Percentiles rank a stretch among this genome's conserved stretches.
Evolutionary conservation across 53 echinoderm and acorn worm genomes (phyloP).

Genomic region (Paelopatides confundens): DNA sequence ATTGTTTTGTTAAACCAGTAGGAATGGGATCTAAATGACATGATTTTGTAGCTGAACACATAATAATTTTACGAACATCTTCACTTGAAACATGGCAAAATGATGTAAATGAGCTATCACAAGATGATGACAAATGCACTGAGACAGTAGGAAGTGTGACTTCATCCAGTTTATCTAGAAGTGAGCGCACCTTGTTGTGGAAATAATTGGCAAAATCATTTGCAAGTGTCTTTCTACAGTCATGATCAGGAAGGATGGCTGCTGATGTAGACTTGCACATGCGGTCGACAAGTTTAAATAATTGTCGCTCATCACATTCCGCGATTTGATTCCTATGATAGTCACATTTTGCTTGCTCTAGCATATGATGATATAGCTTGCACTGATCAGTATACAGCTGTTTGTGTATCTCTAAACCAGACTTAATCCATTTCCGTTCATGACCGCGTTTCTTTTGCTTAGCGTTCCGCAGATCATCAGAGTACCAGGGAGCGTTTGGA

Average conservation of each 20-base stretch:
- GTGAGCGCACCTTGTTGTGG: no score
- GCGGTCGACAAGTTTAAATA: constrained; percentile 9
- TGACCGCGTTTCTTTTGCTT: neutral
- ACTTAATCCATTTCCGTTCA: constrained; percentile 24
- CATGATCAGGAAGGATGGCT: neutral
- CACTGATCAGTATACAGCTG: constrained; percentile 3
- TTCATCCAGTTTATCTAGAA: no score
- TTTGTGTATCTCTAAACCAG: neutral
- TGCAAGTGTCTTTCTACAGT: neutral
- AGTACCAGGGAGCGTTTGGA: neutral
- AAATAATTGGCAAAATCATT: no score
- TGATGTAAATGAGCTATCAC: neutral
- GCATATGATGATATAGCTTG: neutral
- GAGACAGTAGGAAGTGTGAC: no score
- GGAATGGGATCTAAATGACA: neutral
- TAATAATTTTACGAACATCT: neutral
- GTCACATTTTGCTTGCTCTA: constrained; percentile 1
- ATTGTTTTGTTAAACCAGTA: neutral
- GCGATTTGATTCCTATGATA: constrained; percentile 23
- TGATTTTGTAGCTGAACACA: neutral
- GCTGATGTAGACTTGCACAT: neutral
- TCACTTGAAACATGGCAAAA: neutral
- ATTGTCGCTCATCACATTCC: constrained; percentile 10
- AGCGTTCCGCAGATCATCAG: neutral
- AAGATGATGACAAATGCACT: neutral